phyloP scores from a whole-genome alignment of 2,113 vertebrate species.

The Oncorhynchus gorbuscha region DNA sequence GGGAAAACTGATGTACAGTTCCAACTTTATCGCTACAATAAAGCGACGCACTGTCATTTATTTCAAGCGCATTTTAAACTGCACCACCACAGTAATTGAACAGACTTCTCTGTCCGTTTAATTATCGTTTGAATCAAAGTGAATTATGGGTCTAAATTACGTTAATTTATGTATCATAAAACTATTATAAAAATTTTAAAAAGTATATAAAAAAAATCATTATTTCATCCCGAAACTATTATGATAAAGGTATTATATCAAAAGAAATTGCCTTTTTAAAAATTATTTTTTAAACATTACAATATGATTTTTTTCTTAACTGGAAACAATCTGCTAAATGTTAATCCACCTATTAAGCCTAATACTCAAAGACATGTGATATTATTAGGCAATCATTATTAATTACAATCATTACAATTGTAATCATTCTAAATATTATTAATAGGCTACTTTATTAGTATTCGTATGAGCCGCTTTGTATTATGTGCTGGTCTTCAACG shows the following conservation, averaged over 20 bases:
- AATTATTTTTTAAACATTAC: too few species aligned
- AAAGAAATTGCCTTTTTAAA: too few species aligned
- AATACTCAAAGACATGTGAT: too few species aligned
- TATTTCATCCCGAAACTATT: neutral
- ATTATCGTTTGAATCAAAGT: conserved; percentile 29
- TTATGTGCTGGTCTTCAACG: neutral
- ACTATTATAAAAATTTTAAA: neutral
- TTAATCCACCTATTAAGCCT: too few species aligned
- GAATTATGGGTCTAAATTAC: neutral
- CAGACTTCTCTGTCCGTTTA: conserved; percentile 13
- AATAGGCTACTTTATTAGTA: neutral
- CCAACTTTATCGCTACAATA: conserved; percentile 27
- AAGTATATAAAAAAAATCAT: neutral
- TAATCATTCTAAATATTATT: neutral
- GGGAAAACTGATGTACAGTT: conserved; percentile 1
- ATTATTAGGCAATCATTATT: neutral
- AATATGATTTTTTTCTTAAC: too few species aligned
- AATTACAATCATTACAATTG: neutral
- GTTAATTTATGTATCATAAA: neutral
- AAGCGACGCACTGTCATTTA: conserved; percentile 36
- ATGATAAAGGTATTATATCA: neutral
- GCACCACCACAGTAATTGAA: conserved; percentile 29
- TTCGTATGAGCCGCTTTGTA: neutral
- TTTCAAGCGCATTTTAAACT: conserved; percentile 6
- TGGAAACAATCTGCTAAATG: too few species aligned